Evolutionary conservation across 1,140 invertebrate genomes (phyloP).

Genomic region (Nixonia krombeini): DNA sequence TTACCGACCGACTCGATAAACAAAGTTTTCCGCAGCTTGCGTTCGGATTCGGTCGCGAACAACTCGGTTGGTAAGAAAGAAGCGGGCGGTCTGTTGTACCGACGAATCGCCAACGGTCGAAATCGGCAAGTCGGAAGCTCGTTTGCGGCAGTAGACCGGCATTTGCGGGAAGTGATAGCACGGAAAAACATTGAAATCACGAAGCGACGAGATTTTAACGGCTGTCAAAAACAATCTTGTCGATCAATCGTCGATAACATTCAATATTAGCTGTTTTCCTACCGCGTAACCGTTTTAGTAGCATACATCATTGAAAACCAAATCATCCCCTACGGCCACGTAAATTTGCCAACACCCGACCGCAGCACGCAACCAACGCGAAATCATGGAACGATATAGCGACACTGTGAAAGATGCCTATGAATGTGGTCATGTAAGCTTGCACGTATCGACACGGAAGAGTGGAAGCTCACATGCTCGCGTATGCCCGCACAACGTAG

Average conservation of each 20-base stretch:
- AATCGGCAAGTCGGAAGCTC: too few relatives aligned
- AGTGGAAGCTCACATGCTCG: too few relatives aligned
- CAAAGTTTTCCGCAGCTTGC: too few relatives aligned
- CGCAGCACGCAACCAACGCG: slow-evolving; percentile 69
- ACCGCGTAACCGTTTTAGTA: slow-evolving; percentile 61
- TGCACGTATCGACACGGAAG: slow-evolving; percentile 35
- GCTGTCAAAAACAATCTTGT: slow-evolving; percentile 31
- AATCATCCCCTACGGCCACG: slow-evolving; percentile 70
- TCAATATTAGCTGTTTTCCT: slow-evolving; percentile 43
- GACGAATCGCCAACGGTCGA: too few relatives aligned
- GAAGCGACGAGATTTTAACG: slow-evolving; percentile 3
- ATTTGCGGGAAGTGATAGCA: too few relatives aligned
- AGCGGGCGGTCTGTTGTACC: too few relatives aligned
- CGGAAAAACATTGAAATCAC: too few relatives aligned
- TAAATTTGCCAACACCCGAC: slow-evolving; percentile 71
- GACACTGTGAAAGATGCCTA: slow-evolving; percentile 50
- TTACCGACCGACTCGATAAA: too few relatives aligned
- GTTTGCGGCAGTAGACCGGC: too few relatives aligned
- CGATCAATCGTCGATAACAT: slow-evolving; percentile 52
- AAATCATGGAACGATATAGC: slow-evolving; percentile 66
- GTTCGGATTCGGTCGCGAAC: too few relatives aligned
- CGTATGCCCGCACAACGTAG: background rate
- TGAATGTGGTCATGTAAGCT: slow-evolving; percentile 51
- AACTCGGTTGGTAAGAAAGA: too few relatives aligned
- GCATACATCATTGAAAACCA: slow-evolving; percentile 72